Base-by-base conservation (phyloP, 2,113 vertebrate species). In the Mus pahari region DNA sequence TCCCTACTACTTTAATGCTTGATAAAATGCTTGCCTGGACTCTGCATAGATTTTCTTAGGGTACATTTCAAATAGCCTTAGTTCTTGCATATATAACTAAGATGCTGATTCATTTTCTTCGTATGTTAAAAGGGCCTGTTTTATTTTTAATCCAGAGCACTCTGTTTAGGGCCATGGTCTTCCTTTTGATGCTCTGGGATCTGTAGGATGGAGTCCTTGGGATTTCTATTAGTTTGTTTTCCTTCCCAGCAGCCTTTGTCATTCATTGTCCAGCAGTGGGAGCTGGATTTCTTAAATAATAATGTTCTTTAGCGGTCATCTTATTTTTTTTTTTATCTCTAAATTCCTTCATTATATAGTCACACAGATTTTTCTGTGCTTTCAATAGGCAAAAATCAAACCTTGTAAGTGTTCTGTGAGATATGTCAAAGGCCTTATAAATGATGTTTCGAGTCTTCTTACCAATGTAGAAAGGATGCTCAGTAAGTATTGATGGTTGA, bases 211-310 rank as follows among this genome's bases (percentile, higher is more conserved):
- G 50, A 78, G 11, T 87, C 60, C 48, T 87, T 19, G 70, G 70
- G 62, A 58, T 94, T 70, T 96, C 82, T 88, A 13, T 42, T 42
- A 20, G 20, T 89, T 92, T 31, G 33, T 24, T 86, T 71, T 96
- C 53, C 33, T 82, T 89, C 33, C 89, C 71, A 89, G 36, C 14
- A 73, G 45, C 78, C 24, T 68, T 90, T 60, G 62, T 84, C 20
- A 92, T 88, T 60, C 60, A 53, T 50, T 86, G 24, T 74, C 19
- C 24, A 94, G 6, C 64, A 39, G 26, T 20, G 62, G 66, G 14
- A 86, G 13, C n/a, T 81, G 22, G 74, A 48, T 62, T 75, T 94
- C 14, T 45, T 60, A 31, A 86, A 86, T 90, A 74, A 10, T 66
- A 16, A 42, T 75, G 22, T 86, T 91, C 58, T 92, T 62, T n/a